Evolutionary conservation across 2,888 invertebrate genomes (phyloP), one percentile per base, ranked within the genome.

Genomic region (Metopia argyrocephala): DNA sequence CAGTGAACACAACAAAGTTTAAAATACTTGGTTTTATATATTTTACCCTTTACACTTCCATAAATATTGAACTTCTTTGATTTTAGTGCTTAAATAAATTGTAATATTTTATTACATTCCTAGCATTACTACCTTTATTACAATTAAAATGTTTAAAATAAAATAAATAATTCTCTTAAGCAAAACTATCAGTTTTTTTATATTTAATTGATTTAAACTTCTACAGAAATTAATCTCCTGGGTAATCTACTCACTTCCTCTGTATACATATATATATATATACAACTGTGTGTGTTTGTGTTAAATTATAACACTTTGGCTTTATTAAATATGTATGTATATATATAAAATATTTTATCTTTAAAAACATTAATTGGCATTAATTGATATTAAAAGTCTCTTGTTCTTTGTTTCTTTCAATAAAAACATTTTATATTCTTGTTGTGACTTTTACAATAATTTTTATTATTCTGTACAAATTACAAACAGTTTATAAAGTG

Each of bases 321-420:
- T 56, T 31, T 70, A 18, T 25, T 48, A 65, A 57, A 65, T 56
- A 64, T 56, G 56, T n/a, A 52, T 62, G 25, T 12, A 15, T 56
- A 64, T 56, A 56, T n/a, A 52, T 62, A 20, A 6, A 15, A 56
- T 46, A 48, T 57, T 65, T 65, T 50, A 20, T 48, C 65, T 57
- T 38, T 74, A 4, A 48, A 56, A 23, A n/a, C 23, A 56, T 65
- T 31, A 65, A 74, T 56, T 48, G 64, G 48, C 64, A 64, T 23
- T 64, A 9, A 38, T 38, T 20, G n/a, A 50, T 18, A 56, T 54
- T 21, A 61, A 46, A 57, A 61, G 5, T 62, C 27, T 27, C n/a
- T 54, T 4, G 12, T 31, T 38, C 3, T 38, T 15, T 38, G 38
- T 15, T 38, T 12, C 38, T 38, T 38, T 12, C 12, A 38, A 15